Percentiles rank a stretch among this genome's conserved stretches.
Evolutionary conservation across 1,140 invertebrate genomes (phyloP).

Genomic region (Cardiocondyla obscurior): DNA sequence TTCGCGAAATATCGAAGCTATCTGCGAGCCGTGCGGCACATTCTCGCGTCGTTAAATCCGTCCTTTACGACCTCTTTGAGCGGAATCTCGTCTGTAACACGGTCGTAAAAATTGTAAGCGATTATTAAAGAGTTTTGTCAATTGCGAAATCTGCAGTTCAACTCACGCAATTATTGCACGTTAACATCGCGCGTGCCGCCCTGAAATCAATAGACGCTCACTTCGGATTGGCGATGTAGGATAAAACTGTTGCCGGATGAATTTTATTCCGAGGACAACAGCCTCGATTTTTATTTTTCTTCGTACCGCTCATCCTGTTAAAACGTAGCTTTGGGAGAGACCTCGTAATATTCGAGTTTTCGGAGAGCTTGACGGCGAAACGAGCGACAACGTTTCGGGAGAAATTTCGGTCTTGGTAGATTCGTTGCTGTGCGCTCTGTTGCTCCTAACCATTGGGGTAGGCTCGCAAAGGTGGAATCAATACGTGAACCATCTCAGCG

Average conservation of each 20-base stretch:
- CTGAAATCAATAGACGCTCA: background rate
- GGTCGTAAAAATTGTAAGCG: slow-evolving; percentile 12
- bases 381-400: background rate
- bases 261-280: background rate
- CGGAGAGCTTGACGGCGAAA: background rate
- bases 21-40: background rate
- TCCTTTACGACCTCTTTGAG: background rate
- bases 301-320: background rate
- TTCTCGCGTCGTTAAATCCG: slow-evolving; percentile 11
- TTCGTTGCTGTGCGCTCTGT: slow-evolving; percentile 59
- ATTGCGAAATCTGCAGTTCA: background rate
- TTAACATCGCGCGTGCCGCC: background rate
- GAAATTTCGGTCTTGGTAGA: slow-evolving; percentile 28
- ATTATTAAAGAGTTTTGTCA: slow-evolving; percentile 1
- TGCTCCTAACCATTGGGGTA: slow-evolving; percentile 56
- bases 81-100: background rate
- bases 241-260: too few relatives aligned
- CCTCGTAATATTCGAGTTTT: background rate
- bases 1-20: slow-evolving; percentile 23
- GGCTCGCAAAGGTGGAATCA: slow-evolving; percentile 70
- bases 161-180: background rate
- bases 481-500: slow-evolving; percentile 67
- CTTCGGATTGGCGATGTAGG: background rate
- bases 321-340: background rate
- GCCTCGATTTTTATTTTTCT: background rate